Evolutionary conservation across 53 echinoderm and acorn worm genomes (phyloP).

Genomic region (Actinopyga echinites): DNA sequence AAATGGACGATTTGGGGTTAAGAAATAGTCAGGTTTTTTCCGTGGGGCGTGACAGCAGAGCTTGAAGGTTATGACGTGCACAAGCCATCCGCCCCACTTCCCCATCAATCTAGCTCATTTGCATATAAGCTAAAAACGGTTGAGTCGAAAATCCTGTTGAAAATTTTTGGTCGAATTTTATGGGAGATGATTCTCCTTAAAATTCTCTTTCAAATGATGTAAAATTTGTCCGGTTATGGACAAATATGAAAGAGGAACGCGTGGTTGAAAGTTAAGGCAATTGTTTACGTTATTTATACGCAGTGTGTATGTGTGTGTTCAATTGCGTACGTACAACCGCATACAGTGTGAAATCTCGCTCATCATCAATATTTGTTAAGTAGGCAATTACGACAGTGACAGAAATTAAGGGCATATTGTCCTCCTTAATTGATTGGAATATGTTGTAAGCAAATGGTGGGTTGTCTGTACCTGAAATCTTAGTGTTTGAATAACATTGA

Average conservation of each 20-base stretch:
- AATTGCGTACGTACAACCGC: not conserved
- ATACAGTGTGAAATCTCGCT: slow-evolving; percentile 16
- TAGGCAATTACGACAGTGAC: slow-evolving; percentile 21
- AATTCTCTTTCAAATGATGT: slow-evolving; percentile 45
- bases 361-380: slow-evolving; percentile 33
- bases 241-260: slow-evolving; percentile 45
- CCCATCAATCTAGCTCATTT: slow-evolving; percentile 85
- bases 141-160: slow-evolving; percentile 49
- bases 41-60: slow-evolving; percentile 40
- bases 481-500: too few relatives aligned
- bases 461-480: too few relatives aligned
- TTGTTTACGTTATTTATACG: slow-evolving; percentile 26
- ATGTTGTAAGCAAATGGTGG: too few relatives aligned
- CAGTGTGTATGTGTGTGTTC: not conserved
- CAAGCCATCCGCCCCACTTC: slow-evolving; percentile 72
- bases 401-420: not conserved
- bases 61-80: slow-evolving; percentile 42
- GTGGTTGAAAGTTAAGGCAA: slow-evolving; percentile 28
- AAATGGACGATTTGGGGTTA: not conserved
- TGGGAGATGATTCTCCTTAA: slow-evolving; percentile 34
- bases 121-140: slow-evolving; percentile 99
- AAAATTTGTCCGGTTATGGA: slow-evolving; percentile 34
- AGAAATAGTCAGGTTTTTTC: slow-evolving; percentile 30
- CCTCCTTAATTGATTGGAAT: too few relatives aligned
- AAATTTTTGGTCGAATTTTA: slow-evolving; percentile 10